Percentiles rank a stretch among this genome's conserved stretches.
These are phyloP conservation scores for Platycheirus albimanus DNA, from an alignment of 2,888 invertebrate genomes.

Conservation along the genomic window DNA sequence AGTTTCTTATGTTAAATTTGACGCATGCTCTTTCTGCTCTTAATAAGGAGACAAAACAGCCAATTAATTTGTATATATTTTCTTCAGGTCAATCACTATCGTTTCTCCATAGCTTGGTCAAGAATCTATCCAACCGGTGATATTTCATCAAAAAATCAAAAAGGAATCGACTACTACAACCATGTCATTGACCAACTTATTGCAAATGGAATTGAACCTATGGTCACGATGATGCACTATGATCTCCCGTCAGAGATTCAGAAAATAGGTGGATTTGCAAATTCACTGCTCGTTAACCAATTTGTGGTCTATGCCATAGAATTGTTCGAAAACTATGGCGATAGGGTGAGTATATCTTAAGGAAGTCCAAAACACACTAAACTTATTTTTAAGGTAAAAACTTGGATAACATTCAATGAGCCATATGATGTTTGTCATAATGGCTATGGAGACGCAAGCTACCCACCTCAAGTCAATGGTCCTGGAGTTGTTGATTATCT, in stretches of 20 bases:
- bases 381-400: slow-evolving; percentile 44
- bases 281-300: slow-evolving; percentile 82
- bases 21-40: too few relatives aligned
- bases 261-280: slow-evolving; percentile 84
- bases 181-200: slow-evolving; percentile 86
- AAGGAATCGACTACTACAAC: slow-evolving; percentile 84
- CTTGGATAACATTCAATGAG: slow-evolving; percentile 81
- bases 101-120: slow-evolving; percentile 87
- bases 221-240: slow-evolving; percentile 85
- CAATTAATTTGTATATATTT: not conserved
- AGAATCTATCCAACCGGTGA: slow-evolving; percentile 86
- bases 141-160: slow-evolving; percentile 81
- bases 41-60: too few relatives aligned
- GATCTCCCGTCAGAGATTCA: slow-evolving; percentile 84
- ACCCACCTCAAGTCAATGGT: slow-evolving; percentile 80
- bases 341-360: slow-evolving; percentile 82
- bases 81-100: slow-evolving; percentile 82
- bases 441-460: slow-evolving; percentile 83
- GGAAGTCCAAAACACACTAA: too few relatives aligned
- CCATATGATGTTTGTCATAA: slow-evolving; percentile 82
- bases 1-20: too few relatives aligned
- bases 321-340: slow-evolving; percentile 83
- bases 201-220: slow-evolving; percentile 85
- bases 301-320: slow-evolving; percentile 83
- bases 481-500: slow-evolving; percentile 83